Base-by-base conservation (phyloP, 2,113 vertebrate genomes). In the Urocitellus parryii region DNA sequence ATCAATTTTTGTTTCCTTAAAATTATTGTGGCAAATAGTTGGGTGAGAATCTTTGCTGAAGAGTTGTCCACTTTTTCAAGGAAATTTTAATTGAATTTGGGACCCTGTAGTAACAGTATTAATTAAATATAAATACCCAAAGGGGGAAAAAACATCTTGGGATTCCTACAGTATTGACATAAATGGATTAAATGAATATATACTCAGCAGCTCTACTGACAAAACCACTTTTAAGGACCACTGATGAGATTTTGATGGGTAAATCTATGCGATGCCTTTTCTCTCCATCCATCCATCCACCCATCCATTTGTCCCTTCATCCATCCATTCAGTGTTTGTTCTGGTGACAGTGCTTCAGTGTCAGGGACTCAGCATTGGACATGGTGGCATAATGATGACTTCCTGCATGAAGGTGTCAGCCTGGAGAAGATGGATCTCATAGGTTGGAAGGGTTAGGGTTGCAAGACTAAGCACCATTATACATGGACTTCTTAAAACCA, bases 1-100 rank as follows among this genome's bases (percentile, higher is more conserved):
- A 96, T 98, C 32, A 53, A 91, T 95, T 97, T 97, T 92, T 95
- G 24, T 95, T 97, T 91, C 70, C 70, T 96, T 93, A 74, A 97
- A 97, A 97, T 86, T 97, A 97, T 95, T 45, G 82, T 98, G 90
- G 24, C 5, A 86, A 78, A 63, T n/a, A 61, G 96, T 98, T 95
- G 96, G 27, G 17, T 22, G 73, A 88, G 90, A 96, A 37, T 90
- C 92, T 7, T 56, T 96, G 27, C 68, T 89, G 74, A 84, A 95
- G 48, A 90, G 12, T 92, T 77, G 37, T 90, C 80, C 76, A 10
- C 85, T 37, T 65, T 39, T 27, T 4, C 39, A 29, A 95, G 90
- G 74, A 87, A 89, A 94, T 25, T 4, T 29, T 97, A 74, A 45
- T 84, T 89, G 76, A 95, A 87, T 91, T 73, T 88, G 61, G 89